phyloP scores from a whole-genome alignment of 2,797 vertebrate species.

The Chelon auratus region DNA sequence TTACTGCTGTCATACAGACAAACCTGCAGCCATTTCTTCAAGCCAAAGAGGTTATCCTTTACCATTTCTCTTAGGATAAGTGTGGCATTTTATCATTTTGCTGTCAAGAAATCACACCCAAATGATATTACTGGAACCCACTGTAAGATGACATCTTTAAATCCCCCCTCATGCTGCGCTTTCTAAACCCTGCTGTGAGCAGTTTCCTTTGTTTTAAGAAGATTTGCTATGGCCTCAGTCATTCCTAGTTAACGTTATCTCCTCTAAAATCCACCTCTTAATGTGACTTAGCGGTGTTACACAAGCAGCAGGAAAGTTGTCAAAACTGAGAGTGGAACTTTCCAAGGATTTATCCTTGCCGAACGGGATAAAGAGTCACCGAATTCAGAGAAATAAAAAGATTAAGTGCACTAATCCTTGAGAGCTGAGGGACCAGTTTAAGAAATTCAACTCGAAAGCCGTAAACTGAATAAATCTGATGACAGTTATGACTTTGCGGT shows the following conservation, averaged over 20 bases:
- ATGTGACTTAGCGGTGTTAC: constrained; percentile 42
- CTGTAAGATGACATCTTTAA: neutral
- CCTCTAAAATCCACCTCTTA: constrained; percentile 34
- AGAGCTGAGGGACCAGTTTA: neutral
- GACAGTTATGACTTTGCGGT: neutral
- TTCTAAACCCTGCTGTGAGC: constrained; percentile 9
- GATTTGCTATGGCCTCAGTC: constrained; percentile 33
- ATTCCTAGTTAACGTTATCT: constrained; percentile 26
- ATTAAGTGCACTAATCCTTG: too few relatives aligned
- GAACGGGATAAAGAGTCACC: too few relatives aligned
- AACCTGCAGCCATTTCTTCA: too few relatives aligned
- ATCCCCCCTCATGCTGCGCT: neutral
- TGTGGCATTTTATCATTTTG: too few relatives aligned
- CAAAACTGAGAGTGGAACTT: constrained; percentile 6
- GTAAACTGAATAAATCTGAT: too few relatives aligned
- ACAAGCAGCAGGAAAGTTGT: constrained; percentile 37
- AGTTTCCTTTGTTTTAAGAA: constrained; percentile 52
- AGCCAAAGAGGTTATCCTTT: too few relatives aligned
- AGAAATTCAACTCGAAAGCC: neutral
- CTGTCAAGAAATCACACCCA: too few relatives aligned
- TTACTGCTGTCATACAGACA: too few relatives aligned
- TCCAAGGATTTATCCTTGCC: constrained; percentile 10
- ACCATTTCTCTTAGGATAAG: too few relatives aligned
- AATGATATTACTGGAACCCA: neutral
- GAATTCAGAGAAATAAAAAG: too few relatives aligned